Base-by-base conservation (phyloP, 1,140 invertebrate species). In the Pogonomyrmex barbatus region DNA sequence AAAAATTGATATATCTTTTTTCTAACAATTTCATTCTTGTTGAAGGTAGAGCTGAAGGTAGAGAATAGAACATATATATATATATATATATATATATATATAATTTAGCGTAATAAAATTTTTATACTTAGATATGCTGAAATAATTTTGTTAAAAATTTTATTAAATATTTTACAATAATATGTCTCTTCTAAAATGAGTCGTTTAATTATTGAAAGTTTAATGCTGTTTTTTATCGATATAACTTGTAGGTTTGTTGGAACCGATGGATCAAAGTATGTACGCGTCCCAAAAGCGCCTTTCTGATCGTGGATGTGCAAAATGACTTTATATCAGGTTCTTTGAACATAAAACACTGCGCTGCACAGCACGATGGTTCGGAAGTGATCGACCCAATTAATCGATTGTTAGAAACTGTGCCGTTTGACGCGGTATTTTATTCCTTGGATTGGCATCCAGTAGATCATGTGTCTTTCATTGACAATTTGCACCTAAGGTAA, bases 281-380 rank as follows among this genome's bases (percentile, higher is more conserved):
- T 73, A 95, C 94, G 0, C 92, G 97, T 78, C 98, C 98, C 42
- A 97, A 98, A 73, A 97, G 96, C 92, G 98, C 97, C n/a, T 97
- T 99, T 92, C 95, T 99, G 45, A 97, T 99, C 84, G 98, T 99
- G 68, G 99, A 99, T 95, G 98, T 99, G 4, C 99, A 99, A 95
- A 99, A 99, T 95, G 99, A 99, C 95, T 99, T 99, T 95, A 99
- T 99, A 92, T 97, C 97, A 79, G 99, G 99, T 65, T 98, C 98
- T 14, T 96, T 99, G 73, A 97, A 99, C 91, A 98, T 99, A 91
- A 97, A 97, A 93, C 97, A 99, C 91, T 99, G 98, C 94, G 97
- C 98, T 71, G 98, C 98, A 36, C 97, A 98, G 91, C 98, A 99
- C 87, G 97, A 99, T 94, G 98, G 98, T 84, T 96, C 96, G 47